Base-by-base conservation (phyloP, 2,888 invertebrate species). In the Nebria brevicollis region DNA sequence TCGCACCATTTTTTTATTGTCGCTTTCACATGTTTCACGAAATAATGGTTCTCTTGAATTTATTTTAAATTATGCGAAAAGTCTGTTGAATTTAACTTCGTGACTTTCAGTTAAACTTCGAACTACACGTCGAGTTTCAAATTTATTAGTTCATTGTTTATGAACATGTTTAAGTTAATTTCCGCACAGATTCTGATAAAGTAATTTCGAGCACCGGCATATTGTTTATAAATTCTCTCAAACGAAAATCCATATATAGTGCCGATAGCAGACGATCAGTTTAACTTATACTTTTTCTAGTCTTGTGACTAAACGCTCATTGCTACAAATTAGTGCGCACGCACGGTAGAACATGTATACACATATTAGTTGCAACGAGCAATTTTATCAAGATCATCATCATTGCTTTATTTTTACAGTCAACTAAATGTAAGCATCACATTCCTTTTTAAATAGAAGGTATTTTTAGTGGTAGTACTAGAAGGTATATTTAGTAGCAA, bases 51-150 rank as follows among this genome's bases (percentile, higher is more conserved):
- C 54, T 54, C 54, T 54, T n/a, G 43, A 77, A 77, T 77, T 68
- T 66, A 77, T 77, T 77, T 76, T 77, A 77, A 77, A 77, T 77
- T 77, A 77, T 77, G 76, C 76, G 76, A 77, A 77, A 77, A 77
- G 76, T 77, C 68, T 54, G 54, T 54, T 54, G 54, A 54, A 54
- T 77, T 77, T 13, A 34, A 77, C 76, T 77, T 77, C 42, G 42
- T 77, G 68, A 66, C 68, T 77, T 77, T 68, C 66, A 77, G 68
- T 77, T 77, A 66, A 64, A 75, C 75, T 75, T 34, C 15, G 41
- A 41, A 72, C 72, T 72, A n/a, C 42, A 72, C 34, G 42, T 41
- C n/a, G n/a, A 41, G 42, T 26, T 26, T 41, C 72, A 26, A n/a
- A 26, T 34, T n/a, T 72, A 26, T 34, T 72, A 72, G n/a, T 41